Evolutionary conservation across 1,140 invertebrate genomes (phyloP).

Genomic region (Drosophila tsacasi): DNA sequence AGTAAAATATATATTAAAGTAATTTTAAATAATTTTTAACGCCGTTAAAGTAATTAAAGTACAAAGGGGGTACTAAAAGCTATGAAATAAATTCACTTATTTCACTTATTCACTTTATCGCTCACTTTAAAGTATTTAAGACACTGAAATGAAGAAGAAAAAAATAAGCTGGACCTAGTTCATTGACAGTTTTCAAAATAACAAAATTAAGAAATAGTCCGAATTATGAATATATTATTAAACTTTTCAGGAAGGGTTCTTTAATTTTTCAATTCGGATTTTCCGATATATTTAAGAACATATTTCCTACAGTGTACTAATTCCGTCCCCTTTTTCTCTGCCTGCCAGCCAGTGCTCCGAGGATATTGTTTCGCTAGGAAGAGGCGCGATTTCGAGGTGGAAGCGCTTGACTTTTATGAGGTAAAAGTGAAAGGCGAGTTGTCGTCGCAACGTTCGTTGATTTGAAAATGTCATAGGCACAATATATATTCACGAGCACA

Average conservation of each 20-base stretch:
- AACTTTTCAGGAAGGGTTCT: background rate
- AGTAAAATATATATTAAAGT: background rate
- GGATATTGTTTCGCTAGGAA: conserved; percentile 61
- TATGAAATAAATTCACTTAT: background rate
- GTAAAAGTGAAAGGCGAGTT: conserved; percentile 71
- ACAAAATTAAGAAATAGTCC: background rate
- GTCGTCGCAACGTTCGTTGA: conserved; percentile 58
- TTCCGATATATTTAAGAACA: background rate
- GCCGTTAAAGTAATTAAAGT: no score
- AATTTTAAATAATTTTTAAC: background rate
- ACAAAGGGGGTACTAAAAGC: no score
- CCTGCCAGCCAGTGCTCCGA: conserved; percentile 19
- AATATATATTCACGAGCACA: conserved; percentile 22
- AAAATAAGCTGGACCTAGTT: no score
- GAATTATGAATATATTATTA: no score
- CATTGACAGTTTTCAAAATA: background rate
- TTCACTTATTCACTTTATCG: no score
- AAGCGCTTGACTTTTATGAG: conserved; percentile 46
- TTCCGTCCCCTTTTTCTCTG: background rate
- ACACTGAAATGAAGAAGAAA: no score
- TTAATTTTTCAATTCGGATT: background rate
- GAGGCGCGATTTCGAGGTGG: conserved; percentile 43
- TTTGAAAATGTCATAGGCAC: conserved; percentile 68
- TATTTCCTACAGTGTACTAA: background rate
- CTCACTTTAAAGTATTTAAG: no score